Percentiles rank a stretch among this genome's conserved stretches.
phyloP scores from a whole-genome alignment of 2,797 vertebrate genomes.

The Gymnothorax reevesii region DNA sequence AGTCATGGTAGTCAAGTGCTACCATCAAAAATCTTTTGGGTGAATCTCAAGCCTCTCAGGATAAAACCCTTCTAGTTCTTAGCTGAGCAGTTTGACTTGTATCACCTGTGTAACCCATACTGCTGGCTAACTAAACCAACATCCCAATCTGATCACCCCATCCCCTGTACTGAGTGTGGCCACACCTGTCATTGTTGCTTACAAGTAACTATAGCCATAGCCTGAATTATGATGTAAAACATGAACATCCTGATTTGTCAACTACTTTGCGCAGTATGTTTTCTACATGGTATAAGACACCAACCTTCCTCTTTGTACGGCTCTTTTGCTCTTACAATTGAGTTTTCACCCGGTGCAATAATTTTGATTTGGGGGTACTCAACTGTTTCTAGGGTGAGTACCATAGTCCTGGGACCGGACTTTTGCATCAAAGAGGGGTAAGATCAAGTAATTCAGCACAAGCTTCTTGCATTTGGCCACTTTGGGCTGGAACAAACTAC shows the following conservation, averaged over 20 bases:
- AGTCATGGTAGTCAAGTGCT: conserved; percentile 58
- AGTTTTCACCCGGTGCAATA: not conserved
- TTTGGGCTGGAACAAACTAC: not conserved
- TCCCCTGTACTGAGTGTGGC: conserved; percentile 53
- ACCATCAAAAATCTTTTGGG: conserved; percentile 56
- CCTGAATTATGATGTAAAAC: not conserved
- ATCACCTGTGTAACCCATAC: conserved; percentile 65
- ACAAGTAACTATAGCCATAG: conserved; percentile 41
- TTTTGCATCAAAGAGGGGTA: not conserved
- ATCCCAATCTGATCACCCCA: conserved; percentile 63
- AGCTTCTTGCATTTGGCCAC: not conserved
- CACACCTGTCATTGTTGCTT: conserved; percentile 58
- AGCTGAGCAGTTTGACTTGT: conserved; percentile 57
- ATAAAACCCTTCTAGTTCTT: conserved; percentile 47
- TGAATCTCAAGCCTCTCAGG: conserved; percentile 65
- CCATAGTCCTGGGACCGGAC: not conserved
- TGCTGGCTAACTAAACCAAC: conserved; percentile 50
- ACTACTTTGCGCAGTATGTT: not conserved
- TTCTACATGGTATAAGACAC: not conserved
- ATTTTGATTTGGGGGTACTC: not conserved
- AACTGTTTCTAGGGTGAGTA: not conserved
- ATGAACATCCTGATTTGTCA: not conserved
- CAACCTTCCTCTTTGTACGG: not conserved
- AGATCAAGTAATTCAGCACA: not conserved
- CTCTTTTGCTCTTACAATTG: not conserved